Evolutionary conservation across 2,797 vertebrate species (phyloP).

Genomic region (Sus cebifrons): DNA sequence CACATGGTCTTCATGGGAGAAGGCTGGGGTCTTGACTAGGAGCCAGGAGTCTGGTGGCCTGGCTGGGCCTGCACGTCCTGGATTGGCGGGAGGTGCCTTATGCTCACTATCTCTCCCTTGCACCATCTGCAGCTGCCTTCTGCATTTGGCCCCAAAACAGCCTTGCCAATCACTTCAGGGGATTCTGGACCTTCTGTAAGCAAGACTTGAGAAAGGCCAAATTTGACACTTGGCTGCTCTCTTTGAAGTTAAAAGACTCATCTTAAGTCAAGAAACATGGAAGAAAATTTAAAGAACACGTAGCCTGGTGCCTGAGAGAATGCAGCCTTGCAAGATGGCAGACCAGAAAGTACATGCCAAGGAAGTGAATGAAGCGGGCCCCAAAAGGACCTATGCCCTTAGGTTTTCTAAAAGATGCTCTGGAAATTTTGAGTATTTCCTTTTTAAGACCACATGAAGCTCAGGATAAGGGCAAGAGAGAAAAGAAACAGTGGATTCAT

Average conservation of each 20-base stretch:
- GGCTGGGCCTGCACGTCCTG: background rate
- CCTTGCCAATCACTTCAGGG: slow-evolving; percentile 70
- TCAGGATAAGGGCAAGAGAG: background rate
- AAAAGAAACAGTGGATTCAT: background rate
- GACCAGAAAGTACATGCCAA: background rate
- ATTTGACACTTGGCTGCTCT: slow-evolving; percentile 79
- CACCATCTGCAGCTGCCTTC: slow-evolving; percentile 86
- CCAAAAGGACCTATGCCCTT: background rate
- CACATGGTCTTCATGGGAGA: slow-evolving; percentile 57
- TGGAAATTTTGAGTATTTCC: background rate
- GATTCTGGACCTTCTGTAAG: slow-evolving; percentile 74
- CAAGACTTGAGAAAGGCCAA: slow-evolving; percentile 72
- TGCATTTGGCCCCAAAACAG: slow-evolving; percentile 80
- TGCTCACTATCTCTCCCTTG: slow-evolving; percentile 39
- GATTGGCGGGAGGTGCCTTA: slow-evolving; percentile 71
- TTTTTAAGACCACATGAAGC: background rate
- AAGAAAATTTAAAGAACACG: background rate
- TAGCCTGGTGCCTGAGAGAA: background rate
- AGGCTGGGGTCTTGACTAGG: slow-evolving; percentile 73
- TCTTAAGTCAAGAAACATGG: slow-evolving; percentile 67
- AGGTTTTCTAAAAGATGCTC: background rate
- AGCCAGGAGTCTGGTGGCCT: slow-evolving; percentile 82
- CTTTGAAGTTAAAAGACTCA: slow-evolving; percentile 71
- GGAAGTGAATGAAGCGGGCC: background rate
- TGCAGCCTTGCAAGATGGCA: background rate